Evolutionary conservation across 2,113 vertebrate species (phyloP).

Genomic region (Lynx canadensis): DNA sequence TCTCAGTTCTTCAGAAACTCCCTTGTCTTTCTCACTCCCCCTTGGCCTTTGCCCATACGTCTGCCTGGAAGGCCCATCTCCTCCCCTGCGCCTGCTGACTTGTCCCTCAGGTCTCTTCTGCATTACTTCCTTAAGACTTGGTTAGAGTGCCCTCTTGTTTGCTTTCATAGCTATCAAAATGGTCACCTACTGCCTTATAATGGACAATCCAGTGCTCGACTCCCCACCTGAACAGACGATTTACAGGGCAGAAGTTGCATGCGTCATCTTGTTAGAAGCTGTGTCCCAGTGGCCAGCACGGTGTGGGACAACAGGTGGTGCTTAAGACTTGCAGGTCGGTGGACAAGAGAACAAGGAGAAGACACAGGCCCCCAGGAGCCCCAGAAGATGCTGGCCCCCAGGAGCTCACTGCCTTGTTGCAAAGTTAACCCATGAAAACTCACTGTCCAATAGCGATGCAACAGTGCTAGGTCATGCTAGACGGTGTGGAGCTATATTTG

Average conservation of each 20-base stretch:
- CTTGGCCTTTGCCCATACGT: fast-evolving
- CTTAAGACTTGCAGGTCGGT: not conserved
- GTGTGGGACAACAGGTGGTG: not conserved
- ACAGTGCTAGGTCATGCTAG: no score
- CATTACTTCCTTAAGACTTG: not conserved
- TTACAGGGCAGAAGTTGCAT: not conserved
- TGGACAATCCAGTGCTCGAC: fast-evolving
- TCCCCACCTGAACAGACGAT: fast-evolving
- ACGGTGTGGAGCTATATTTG: not conserved
- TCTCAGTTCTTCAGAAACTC: not conserved
- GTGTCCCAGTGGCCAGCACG: not conserved
- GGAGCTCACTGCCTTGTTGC: not conserved
- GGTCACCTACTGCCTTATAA: not conserved
- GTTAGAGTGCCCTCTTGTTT: not conserved
- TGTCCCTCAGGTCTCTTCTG: not conserved
- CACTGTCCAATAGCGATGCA: not conserved
- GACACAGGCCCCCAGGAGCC: not conserved
- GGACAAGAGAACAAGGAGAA: not conserved
- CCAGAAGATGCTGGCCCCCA: not conserved
- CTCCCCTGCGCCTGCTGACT: not conserved
- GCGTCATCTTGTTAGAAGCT: not conserved
- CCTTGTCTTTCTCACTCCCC: fast-evolving
- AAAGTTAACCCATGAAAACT: not conserved
- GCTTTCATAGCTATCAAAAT: no score
- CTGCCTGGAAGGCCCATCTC: fast-evolving